A percentile compares a stretch with the other conserved stretches of the same genome.
phyloP scores from a whole-genome alignment of 2,888 invertebrate species.

The Nomada flava region DNA sequence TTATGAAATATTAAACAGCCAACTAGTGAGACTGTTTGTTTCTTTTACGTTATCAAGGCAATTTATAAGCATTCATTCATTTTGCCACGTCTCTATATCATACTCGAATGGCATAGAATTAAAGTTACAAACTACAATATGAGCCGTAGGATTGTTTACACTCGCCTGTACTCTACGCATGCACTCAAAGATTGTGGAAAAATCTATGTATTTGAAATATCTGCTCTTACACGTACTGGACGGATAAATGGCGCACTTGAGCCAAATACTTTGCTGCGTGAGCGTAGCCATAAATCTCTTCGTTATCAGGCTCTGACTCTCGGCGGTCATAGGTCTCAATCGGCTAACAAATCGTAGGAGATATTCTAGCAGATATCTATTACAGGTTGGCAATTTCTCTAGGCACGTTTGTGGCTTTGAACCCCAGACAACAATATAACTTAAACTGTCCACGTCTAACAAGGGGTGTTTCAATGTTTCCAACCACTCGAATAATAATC shows the following conservation, averaged over 20 bases:
- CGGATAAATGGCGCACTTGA: constrained; percentile 84
- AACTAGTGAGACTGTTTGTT: constrained; percentile 1
- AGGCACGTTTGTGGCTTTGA: constrained; percentile 88
- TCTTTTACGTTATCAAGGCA: background rate
- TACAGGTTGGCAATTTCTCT: constrained; percentile 86
- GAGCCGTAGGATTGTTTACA: too few relatives aligned
- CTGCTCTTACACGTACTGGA: constrained; percentile 76
- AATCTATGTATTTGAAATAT: background rate
- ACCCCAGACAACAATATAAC: constrained; percentile 87
- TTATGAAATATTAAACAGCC: constrained; percentile 36
- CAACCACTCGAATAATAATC: constrained; percentile 91
- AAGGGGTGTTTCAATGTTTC: constrained; percentile 90
- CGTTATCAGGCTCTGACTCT: constrained; percentile 87
- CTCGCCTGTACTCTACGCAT: too few relatives aligned
- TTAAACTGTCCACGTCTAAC: constrained; percentile 88
- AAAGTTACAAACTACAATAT: background rate
- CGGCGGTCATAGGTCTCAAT: constrained; percentile 87
- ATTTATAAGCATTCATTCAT: background rate
- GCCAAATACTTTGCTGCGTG: constrained; percentile 88
- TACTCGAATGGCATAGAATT: background rate
- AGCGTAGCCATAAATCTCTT: constrained; percentile 88
- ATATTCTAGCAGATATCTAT: constrained; percentile 90
- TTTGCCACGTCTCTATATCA: background rate
- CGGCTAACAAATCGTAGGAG: constrained; percentile 89
- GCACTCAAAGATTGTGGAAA: too few relatives aligned